Percentiles rank a stretch among this genome's conserved stretches.
Conservation (phyloP, 2,113 vertebrate species). For the Jacana jacana region DNA sequence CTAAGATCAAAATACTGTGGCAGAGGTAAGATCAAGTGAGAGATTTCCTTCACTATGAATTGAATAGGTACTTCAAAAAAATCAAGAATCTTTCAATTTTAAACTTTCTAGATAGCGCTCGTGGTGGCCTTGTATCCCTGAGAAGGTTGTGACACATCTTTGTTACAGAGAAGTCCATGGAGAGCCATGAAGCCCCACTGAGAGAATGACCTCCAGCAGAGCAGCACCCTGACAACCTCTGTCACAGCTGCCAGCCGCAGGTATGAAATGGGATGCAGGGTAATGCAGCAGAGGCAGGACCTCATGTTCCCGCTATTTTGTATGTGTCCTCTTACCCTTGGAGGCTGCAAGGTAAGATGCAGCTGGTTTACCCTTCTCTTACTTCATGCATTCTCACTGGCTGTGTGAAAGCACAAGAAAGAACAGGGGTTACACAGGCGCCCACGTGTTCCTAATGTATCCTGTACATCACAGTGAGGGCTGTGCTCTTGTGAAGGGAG, state of each 20-base stretch:
- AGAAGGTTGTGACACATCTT: not conserved
- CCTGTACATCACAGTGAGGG: not conserved
- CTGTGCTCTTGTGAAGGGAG: not conserved
- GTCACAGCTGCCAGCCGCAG: not conserved
- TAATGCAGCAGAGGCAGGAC: not conserved
- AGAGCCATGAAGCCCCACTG: not conserved
- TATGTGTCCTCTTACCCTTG: not conserved
- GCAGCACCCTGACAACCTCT: not conserved
- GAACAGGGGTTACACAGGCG: not conserved
- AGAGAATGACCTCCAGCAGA: not conserved
- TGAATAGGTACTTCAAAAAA: not conserved
- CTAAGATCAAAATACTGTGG: not conserved
- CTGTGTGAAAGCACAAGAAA: not conserved
- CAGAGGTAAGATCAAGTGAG: not conserved
- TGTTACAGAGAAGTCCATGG: not conserved
- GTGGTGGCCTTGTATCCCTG: not conserved
- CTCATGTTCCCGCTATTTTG: not conserved
- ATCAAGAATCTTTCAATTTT: not conserved
- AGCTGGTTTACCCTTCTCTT: not conserved
- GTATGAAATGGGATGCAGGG: not conserved
- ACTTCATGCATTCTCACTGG: not conserved
- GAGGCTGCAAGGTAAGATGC: not conserved
- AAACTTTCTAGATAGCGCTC: not conserved
- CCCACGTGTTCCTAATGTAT: not conserved
- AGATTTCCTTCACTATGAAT: not conserved